Percentiles rank a stretch among this genome's conserved stretches.
phyloP scores from a whole-genome alignment of 2,113 vertebrate genomes.

The Euleptes europaea region DNA sequence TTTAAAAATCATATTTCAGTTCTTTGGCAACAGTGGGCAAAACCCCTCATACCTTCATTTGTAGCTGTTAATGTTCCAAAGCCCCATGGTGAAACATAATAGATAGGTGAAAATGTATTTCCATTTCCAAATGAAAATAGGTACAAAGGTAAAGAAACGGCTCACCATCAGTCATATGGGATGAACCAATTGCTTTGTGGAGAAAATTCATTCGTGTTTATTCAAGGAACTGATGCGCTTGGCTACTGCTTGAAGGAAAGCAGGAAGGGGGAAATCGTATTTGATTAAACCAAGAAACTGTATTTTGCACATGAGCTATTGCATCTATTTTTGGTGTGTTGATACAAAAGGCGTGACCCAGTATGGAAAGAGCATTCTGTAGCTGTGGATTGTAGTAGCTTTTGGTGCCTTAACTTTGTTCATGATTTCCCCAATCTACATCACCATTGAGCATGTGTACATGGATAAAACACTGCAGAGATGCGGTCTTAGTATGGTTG shows the following conservation, averaged over 20 bases:
- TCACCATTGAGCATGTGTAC: no score
- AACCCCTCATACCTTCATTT: neutral
- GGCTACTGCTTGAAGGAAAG: constrained; percentile 53
- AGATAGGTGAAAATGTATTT: neutral
- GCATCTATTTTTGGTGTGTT: constrained; percentile 21
- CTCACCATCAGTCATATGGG: constrained; percentile 52
- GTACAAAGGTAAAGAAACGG: neutral
- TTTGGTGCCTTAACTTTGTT: no score
- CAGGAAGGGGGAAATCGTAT: constrained; percentile 49
- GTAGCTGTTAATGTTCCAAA: neutral
- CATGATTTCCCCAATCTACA: no score
- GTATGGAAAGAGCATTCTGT: no score
- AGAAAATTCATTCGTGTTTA: constrained; percentile 49
- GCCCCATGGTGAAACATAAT: neutral
- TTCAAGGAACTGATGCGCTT: constrained; percentile 54
- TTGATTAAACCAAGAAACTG: constrained; percentile 65
- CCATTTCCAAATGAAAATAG: neutral
- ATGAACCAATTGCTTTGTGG: constrained; percentile 58
- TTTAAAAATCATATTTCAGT: constrained; percentile 22
- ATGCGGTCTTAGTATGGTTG: no score
- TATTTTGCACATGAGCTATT: constrained; percentile 46
- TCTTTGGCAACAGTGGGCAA: neutral
- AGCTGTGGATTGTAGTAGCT: no score
- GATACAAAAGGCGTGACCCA: no score
- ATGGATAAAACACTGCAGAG: no score